These are phyloP conservation scores for Halotydeus destructor DNA, from an alignment of 1,140 invertebrate genomes.

Conservation along the genomic window DNA sequence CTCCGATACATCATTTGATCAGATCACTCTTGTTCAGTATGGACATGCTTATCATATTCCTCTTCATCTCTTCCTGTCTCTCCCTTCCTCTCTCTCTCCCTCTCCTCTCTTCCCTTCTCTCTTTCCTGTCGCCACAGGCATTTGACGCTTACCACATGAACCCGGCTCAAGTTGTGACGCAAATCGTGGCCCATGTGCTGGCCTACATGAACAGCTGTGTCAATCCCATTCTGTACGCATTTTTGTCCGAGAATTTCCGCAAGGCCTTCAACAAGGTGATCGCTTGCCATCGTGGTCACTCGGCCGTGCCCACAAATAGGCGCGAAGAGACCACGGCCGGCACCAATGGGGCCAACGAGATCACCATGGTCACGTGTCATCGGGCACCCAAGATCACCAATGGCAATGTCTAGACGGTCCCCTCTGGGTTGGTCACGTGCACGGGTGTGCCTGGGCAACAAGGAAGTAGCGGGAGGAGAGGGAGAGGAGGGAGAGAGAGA, in stretches of 20 bases:
- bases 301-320: neutral
- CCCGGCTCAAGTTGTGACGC: constrained; percentile 40
- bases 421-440: neutral
- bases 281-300: constrained; percentile 12
- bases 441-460: neutral
- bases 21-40: too few relatives aligned
- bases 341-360: neutral
- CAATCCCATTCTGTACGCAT: constrained; percentile 41
- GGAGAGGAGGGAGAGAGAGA: neutral
- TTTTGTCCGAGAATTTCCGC: constrained; percentile 64
- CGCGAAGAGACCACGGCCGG: neutral
- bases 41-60: neutral
- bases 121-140: too few relatives aligned
- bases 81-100: neutral
- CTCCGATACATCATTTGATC: too few relatives aligned
- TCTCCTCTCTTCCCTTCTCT: too few relatives aligned
- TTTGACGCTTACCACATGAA: constrained; percentile 41
- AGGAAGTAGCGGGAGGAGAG: neutral
- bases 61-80: neutral
- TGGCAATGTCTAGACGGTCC: neutral
- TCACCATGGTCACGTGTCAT: neutral
- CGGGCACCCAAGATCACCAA: neutral
- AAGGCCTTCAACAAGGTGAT: constrained; percentile 51
- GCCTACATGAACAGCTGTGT: constrained; percentile 81
- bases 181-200: constrained; percentile 67